Evolutionary conservation across 2,888 invertebrate genomes (phyloP), one percentile per base, ranked within the genome.

Genomic region (Drosophila silvestris): DNA sequence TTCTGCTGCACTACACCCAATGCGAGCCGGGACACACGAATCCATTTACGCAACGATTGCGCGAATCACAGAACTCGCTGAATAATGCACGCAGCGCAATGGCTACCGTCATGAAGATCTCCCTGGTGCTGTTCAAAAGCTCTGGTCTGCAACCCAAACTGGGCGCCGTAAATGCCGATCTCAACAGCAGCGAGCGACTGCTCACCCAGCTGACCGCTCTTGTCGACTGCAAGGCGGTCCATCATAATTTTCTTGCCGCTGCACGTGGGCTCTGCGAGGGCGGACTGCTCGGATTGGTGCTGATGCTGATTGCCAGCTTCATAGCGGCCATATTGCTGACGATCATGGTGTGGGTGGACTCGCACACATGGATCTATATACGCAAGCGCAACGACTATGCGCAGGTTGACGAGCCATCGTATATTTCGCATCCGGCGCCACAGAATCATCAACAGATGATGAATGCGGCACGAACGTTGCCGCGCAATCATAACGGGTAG

Each of bases 351-450:
- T 97, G 98, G 95, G 96, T 99, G 63, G 98, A 98, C 92, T 98
- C 98, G 6, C 98, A 98, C 91, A 98, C 98, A 12, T 99, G 99
- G 98, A 98, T 98, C 92, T 98, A 98, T 92, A 98, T 98, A 82
- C 96, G 98, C 91, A 98, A 94, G 96, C 97, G 98, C 96, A 94
- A 95, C 59, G 96, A 96, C 92, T 97, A 96, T 89, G 96, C 96
- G 72, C 97, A 97, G 93, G 96, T 96, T 82, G 97, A 97, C 93
- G 97, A 97, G 93, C 97, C 97, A 75, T 97, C 94, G 92, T 91
- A 92, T 73, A 93, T 92, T 67, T 93, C 93, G 4, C 93, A 93
- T 82, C 93, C 93, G 77, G 93, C 94, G 79, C 91, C 94, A 85
- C 93, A 93, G 81, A 94, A 94, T 82, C 94, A 94, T 70, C 94